Evolutionary conservation across 2,888 invertebrate genomes (phyloP), one percentile per base, ranked within the genome.

Genomic region (Megaustenia siamemsis): DNA sequence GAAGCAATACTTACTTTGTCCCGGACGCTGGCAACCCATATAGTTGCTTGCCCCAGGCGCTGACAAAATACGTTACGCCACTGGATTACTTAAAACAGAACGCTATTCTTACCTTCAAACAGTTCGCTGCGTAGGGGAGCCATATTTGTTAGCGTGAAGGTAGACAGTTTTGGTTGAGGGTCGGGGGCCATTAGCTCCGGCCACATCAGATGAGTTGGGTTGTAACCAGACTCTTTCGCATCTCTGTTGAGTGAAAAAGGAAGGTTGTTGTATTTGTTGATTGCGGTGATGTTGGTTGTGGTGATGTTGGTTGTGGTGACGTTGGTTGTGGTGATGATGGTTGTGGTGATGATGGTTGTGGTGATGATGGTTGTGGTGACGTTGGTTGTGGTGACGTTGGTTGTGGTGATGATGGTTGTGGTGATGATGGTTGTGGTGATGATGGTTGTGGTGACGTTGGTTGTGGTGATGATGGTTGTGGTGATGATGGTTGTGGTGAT

Each of bases 111-210:
- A 82, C 82, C 82, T 73, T 60, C 38, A 82, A 43, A 75, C 28
- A 91, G 84, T 21, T 89, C 87, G 6, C 88, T 81, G 63, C 90
- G 90, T 86, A 91, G 88, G 3, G 92, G 91, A 0, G 89, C 90
- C 15, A 90, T 87, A 86, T 92, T 92, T 71, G 92, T 91, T 86
- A 91, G 60, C 10, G 91, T 89, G 71, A 90, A 90, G 3, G 91
- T 88, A 0, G 92, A 79, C 12, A 91, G 85, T 49, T 88, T 84
- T 15, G 89, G 79, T 43, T 86, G 86, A 0, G 91, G 84, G 24
- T 89, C 88, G 45, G 86, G 85, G 1, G 90, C 90, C 60, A 89
- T 87, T 32, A 91, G 71, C 53, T 90, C 90, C 0, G 91, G 90
- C 45, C 90, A 87, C 15, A 91, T 49, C 10, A 92, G 87, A 28